These are phyloP conservation scores for Amblyopsis rosae DNA, from an alignment of 2,113 vertebrate species.

Conservation along the genomic window DNA sequence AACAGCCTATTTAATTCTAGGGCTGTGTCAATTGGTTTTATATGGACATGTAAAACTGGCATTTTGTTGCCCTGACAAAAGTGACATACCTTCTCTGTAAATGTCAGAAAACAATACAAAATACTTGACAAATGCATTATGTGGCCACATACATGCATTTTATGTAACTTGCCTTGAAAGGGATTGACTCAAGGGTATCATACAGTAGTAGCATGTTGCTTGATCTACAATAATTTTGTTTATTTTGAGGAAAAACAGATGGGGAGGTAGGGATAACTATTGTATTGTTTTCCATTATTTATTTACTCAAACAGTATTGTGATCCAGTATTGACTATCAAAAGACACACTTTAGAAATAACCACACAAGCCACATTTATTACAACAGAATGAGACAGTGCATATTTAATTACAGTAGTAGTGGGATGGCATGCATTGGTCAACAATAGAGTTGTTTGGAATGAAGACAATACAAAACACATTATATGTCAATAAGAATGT, in stretches of 20 bases:
- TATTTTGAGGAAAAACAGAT: not conserved
- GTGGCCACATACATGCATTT: too few relatives aligned
- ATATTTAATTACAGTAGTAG: constrained; percentile 72
- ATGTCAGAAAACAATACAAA: too few relatives aligned
- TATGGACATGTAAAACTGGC: too few relatives aligned
- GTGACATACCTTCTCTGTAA: too few relatives aligned
- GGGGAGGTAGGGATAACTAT: not conserved
- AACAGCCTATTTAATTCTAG: too few relatives aligned
- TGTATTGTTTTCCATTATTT: not conserved
- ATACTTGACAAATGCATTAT: too few relatives aligned
- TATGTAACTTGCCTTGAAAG: not conserved
- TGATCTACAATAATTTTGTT: constrained; percentile 2
- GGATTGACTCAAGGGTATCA: constrained; percentile 46
- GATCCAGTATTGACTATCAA: not conserved
- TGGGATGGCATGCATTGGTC: constrained; percentile 50
- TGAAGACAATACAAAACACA: constrained; percentile 27
- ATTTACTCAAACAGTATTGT: not conserved
- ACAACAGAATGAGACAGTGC: constrained; percentile 70
- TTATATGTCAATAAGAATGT: constrained; percentile 23
- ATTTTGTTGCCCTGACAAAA: too few relatives aligned
- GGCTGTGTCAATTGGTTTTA: too few relatives aligned
- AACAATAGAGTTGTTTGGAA: constrained; percentile 22
- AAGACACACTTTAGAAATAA: constrained; percentile 25
- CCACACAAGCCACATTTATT: constrained; percentile 67
- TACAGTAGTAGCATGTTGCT: constrained; percentile 25